phyloP scores from a whole-genome alignment of 2,797 vertebrate species.

The Syngnathus acus region DNA sequence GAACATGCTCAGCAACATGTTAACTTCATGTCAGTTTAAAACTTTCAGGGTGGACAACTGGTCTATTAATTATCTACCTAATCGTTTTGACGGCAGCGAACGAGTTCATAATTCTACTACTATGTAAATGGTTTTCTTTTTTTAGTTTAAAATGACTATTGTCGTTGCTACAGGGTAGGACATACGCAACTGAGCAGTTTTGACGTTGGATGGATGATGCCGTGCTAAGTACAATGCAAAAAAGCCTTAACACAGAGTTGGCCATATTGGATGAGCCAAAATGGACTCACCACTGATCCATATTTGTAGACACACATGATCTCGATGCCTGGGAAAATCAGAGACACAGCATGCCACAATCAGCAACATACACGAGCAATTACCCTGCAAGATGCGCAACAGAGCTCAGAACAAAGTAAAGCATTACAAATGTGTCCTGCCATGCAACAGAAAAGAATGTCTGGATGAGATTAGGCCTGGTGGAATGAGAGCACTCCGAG shows the following conservation, averaged over 20 bases:
- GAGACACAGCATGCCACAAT: conserved; percentile 50
- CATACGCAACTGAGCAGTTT: too few relatives aligned
- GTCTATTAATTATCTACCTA: too few relatives aligned
- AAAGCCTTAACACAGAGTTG: not conserved
- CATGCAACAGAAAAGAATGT: conserved; percentile 38
- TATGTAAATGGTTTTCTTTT: too few relatives aligned
- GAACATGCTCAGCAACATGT: not conserved
- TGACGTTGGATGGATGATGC: too few relatives aligned
- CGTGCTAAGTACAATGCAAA: not conserved
- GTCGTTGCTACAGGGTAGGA: too few relatives aligned
- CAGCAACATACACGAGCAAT: conserved; percentile 63
- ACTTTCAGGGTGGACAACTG: not conserved
- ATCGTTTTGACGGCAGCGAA: too few relatives aligned
- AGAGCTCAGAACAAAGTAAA: conserved; percentile 53
- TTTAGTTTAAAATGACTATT: too few relatives aligned
- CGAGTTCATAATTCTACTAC: too few relatives aligned
- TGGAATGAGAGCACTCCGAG: conserved; percentile 39
- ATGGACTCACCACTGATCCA: conserved; percentile 86
- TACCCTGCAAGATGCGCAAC: conserved; percentile 54
- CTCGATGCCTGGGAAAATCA: conserved; percentile 82
- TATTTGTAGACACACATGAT: conserved; percentile 99
- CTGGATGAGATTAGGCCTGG: conserved; percentile 30
- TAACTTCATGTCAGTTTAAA: not conserved
- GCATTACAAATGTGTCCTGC: conserved; percentile 57
- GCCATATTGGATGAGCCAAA: not conserved